Conservation (phyloP, 2,888 invertebrate genomes). For the Dynastes tityus region DNA sequence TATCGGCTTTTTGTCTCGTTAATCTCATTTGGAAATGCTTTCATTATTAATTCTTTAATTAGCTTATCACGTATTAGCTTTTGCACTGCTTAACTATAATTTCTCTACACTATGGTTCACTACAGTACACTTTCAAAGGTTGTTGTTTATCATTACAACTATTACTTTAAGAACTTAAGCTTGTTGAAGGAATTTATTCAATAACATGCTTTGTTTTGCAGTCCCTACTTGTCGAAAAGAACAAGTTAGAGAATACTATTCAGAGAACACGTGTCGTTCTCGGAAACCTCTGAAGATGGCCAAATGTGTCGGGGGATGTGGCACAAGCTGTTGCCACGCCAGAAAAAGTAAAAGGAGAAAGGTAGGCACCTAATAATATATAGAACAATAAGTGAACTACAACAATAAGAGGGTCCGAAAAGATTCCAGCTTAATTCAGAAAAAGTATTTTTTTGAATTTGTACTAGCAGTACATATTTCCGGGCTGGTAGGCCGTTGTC, state of each 20-base stretch:
- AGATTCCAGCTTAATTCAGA: no score
- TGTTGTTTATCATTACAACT: background rate
- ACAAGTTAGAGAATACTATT: constrained; percentile 91
- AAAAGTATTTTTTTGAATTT: no score
- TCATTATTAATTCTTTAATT: no score
- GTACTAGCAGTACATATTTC: no score
- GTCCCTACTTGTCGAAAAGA: constrained; percentile 90
- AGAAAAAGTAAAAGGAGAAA: constrained; percentile 94
- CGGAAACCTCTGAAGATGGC: constrained; percentile 93
- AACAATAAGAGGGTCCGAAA: no score
- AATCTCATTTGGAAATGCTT: no score
- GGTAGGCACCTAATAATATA: constrained; percentile 71
- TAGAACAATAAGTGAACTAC: background rate
- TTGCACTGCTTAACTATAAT: no score
- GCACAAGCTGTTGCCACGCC: constrained; percentile 91
- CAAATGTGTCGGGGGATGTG: constrained; percentile 87
- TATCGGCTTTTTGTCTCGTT: no score
- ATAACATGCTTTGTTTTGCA: constrained; percentile 63
- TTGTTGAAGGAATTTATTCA: background rate
- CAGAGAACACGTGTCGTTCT: constrained; percentile 93
- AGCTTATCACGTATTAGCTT: no score
- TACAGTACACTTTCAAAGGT: no score
- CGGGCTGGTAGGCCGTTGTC: no score
- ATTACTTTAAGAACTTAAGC: background rate
- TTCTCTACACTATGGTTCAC: no score